Percentiles rank a stretch among this genome's conserved stretches.
These are phyloP conservation scores for Scaptomyza montana DNA, from an alignment of 1,140 invertebrate genomes.

Conservation along the genomic window DNA sequence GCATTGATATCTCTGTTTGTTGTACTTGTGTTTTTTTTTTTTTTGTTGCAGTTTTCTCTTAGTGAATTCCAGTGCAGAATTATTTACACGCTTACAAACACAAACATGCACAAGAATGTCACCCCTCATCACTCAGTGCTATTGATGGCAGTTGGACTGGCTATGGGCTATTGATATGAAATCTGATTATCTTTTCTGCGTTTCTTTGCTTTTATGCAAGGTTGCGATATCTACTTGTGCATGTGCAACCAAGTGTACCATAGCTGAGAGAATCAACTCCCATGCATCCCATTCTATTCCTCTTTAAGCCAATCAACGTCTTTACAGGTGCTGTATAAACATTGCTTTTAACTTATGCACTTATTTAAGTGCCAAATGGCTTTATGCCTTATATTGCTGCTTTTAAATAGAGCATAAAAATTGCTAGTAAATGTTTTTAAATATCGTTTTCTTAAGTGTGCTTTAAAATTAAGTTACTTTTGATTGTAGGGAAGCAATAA, in stretches of 20 bases:
- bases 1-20: slow-evolving; percentile 18
- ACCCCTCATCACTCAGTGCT: slow-evolving; percentile 22
- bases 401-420: background rate
- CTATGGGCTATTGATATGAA: slow-evolving; percentile 57
- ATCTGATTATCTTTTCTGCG: slow-evolving; percentile 39
- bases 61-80: slow-evolving; percentile 19
- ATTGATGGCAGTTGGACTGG: slow-evolving; percentile 28
- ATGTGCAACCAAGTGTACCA: slow-evolving; percentile 40
- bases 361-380: background rate
- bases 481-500: too few species aligned
- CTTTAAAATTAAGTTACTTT: too few species aligned
- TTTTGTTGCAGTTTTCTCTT: background rate
- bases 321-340: slow-evolving; percentile 1
- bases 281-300: too few species aligned
- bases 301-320: background rate
- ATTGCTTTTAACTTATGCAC: background rate
- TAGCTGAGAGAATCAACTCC: slow-evolving; percentile 7
- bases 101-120: slow-evolving; percentile 3
- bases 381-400: too few species aligned
- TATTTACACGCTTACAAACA: slow-evolving; percentile 18
- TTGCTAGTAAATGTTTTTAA: background rate
- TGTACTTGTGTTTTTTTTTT: background rate
- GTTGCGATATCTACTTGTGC: slow-evolving; percentile 22
- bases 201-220: slow-evolving; percentile 28
- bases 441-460: too few species aligned